Base-by-base conservation (phyloP, 2,113 vertebrate species). In the Aramus guarauna region DNA sequence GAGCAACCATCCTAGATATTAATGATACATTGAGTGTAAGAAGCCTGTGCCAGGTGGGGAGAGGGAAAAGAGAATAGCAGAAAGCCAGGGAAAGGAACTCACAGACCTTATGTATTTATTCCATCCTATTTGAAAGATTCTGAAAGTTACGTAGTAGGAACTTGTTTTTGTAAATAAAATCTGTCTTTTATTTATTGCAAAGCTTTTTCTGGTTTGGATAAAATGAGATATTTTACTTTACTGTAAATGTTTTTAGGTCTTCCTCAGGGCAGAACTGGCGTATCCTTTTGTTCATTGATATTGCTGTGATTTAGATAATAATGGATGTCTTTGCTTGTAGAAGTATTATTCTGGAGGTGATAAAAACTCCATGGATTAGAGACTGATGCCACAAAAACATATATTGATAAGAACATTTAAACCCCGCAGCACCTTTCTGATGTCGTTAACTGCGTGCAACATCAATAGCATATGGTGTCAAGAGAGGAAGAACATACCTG, bases 401-500 rank as follows among this genome's bases (percentile, higher is more conserved):
- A 24, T 60, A 83, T 90, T 85, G 71, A 85, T 94, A 92, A 90
- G 68, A 95, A 56, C 39, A 24, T 47, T 74, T 81, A 86, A 94
- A 77, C 76, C 36, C 62, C 60, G 34, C 58, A 81, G 79, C 30
- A 56, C 14, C 75, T 97, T 94, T 86, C 63, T 88, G 69, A 67
- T 73, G 36, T 59, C 80, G 45, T 43, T 71, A 78, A 58, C 27
- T 1, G 6, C 73, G 11, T 47, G 21, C 30, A 88, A 36, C 7
- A 48, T 68, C 75, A 87, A 26, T 67, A 92, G 37, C 55, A 36
- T 73, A 37, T 64, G 59, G 12, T 62, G 32, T 92, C 32, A 77
- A 24, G 64, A 94, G 77, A 67, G 48, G 45, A 95, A 69, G n/a
- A 90, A 75, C 68, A 58, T 73, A 90, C 63, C 47, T 92, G 43